These are phyloP conservation scores for Anguilla marmorata DNA, from an alignment of 2,797 vertebrate genomes.

Conservation along the genomic window DNA sequence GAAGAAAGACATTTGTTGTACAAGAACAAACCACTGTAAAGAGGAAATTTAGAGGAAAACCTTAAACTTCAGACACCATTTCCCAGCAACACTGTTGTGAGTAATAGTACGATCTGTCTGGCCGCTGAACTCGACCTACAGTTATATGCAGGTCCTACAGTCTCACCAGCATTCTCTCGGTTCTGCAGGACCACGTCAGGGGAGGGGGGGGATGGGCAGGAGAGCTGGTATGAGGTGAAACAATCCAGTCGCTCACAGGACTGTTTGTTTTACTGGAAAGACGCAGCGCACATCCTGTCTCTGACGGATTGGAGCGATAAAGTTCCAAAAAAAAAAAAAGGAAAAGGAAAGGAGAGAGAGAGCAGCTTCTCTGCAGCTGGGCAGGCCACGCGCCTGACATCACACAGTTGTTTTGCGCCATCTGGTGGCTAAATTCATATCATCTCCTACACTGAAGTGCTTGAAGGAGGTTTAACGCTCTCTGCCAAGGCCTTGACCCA, in stretches of 20 bases:
- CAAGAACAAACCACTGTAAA: neutral
- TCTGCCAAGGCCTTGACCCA: neutral
- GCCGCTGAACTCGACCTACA: conserved; percentile 29
- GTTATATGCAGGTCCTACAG: conserved; percentile 44
- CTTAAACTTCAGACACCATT: conserved; percentile 28
- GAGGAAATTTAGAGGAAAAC: neutral
- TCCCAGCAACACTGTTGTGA: conserved; percentile 25
- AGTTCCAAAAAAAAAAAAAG: conserved; percentile 48
- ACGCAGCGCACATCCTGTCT: conserved; percentile 55
- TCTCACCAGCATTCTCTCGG: conserved; percentile 15
- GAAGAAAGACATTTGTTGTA: neutral
- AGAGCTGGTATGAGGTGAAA: conserved; percentile 56
- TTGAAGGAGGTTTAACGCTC: neutral
- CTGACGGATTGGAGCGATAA: conserved; percentile 53
- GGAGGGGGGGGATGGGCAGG: conserved; percentile 28
- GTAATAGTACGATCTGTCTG: conserved; percentile 27
- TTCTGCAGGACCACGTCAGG: conserved; percentile 8
- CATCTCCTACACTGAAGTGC: neutral
- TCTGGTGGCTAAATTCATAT: conserved; percentile 48
- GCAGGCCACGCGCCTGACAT: neutral
- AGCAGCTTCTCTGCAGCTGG: conserved; percentile 11
- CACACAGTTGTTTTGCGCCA: conserved; percentile 38
- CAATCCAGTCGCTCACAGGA: conserved; percentile 50
- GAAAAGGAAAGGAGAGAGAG: conserved; percentile 38
- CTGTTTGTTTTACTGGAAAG: conserved; percentile 53